Evolutionary conservation across 30 jellyfish, hydroid and myxozoan genomes (phyloP).

Genomic region (Chironex yamaguchii): DNA sequence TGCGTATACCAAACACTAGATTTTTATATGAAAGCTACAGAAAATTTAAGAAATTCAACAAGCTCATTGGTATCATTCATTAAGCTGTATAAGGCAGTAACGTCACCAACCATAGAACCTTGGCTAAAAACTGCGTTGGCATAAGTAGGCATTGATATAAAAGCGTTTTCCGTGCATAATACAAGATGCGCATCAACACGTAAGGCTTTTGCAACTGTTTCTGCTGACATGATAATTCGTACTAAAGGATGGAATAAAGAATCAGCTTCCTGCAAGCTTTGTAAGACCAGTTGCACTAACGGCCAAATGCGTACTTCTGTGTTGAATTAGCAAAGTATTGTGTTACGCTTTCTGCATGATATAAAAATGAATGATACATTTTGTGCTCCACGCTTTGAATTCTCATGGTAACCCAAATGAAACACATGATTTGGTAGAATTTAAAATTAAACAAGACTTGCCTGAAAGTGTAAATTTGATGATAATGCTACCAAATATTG

Average conservation of each 20-base stretch:
- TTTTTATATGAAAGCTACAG: conserved; percentile 49
- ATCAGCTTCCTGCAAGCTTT: conserved; percentile 46
- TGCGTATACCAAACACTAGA: conserved; percentile 47
- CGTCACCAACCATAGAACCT: conserved; percentile 28
- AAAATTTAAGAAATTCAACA: conserved; percentile 3
- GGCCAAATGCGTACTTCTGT: conserved; percentile 33
- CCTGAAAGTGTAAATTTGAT: conserved; percentile 49
- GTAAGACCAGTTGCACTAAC: conserved; percentile 49
- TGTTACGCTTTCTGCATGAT: conserved; percentile 22
- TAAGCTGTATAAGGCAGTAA: conserved; percentile 16
- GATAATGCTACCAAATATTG: conserved; percentile 58
- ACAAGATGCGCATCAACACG: conserved; percentile 55
- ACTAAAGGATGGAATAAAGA: conserved; percentile 64
- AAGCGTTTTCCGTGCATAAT: conserved; percentile 30
- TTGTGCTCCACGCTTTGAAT: conserved; percentile 56
- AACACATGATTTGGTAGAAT: conserved; percentile 36
- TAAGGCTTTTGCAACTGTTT: conserved; percentile 33
- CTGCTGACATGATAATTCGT: conserved; percentile 35
- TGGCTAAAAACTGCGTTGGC: conserved; percentile 59
- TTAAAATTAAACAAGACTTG: conserved; percentile 40
- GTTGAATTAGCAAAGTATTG: conserved; percentile 19
- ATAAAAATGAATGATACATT: neutral
- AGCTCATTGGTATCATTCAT: conserved; percentile 3
- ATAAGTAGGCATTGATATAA: conserved; percentile 53
- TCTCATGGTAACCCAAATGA: conserved; percentile 56